phyloP scores from a whole-genome alignment of 2,113 vertebrate species.

The Chrysochloris asiatica region DNA sequence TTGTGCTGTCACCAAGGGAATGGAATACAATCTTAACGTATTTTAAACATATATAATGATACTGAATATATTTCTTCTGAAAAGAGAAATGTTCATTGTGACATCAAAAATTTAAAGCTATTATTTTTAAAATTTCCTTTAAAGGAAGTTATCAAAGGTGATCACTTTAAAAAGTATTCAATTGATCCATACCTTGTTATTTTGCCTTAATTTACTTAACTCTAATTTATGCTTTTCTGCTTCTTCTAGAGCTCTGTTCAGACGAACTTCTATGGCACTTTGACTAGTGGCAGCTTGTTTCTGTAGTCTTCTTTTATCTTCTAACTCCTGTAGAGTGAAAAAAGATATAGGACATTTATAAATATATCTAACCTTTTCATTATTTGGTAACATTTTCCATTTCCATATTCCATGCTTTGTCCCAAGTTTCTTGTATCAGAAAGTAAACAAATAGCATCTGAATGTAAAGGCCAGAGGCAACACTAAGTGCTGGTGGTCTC shows the following conservation, averaged over 20 bases:
- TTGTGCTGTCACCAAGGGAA: background rate
- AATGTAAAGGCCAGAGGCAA: background rate
- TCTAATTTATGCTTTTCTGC: constrained; percentile 89
- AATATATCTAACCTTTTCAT: background rate
- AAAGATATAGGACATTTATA: constrained; percentile 2
- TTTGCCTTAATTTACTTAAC: constrained; percentile 90
- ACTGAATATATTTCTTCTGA: background rate
- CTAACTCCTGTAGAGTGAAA: constrained; percentile 88
- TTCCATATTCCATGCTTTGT: background rate
- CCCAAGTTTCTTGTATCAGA: background rate
- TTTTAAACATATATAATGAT: background rate
- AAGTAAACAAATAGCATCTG: background rate
- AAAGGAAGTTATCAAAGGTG: constrained; percentile 20
- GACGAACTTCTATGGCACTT: constrained; percentile 88
- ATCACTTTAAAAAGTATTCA: constrained; percentile 44
- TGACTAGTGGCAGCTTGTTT: constrained; percentile 89
- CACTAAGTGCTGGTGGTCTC: background rate
- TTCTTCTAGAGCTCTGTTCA: constrained; percentile 95
- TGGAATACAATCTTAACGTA: background rate
- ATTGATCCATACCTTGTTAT: constrained; percentile 87
- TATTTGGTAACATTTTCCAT: constrained; percentile 28
- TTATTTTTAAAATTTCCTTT: constrained; percentile 1
- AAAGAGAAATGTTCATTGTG: background rate
- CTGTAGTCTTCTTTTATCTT: constrained; percentile 87
- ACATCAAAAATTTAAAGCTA: constrained; percentile 28